Evolutionary conservation across 1,140 invertebrate species (phyloP), one percentile per base, ranked within the genome.

Genomic region (Drosophila subobscura): DNA sequence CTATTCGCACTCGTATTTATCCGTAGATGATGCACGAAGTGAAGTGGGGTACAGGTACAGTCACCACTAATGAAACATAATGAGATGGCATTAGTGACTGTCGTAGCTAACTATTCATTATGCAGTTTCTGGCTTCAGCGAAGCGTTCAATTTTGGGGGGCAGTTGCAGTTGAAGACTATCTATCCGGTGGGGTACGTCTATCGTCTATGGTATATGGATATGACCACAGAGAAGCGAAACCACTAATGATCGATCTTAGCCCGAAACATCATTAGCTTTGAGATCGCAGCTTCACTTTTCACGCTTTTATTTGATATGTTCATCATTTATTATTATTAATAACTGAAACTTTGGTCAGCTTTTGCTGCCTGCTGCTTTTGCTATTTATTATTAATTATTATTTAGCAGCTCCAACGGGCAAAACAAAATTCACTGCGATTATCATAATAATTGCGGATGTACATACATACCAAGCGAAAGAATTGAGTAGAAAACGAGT

Each of bases 291-390:
- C 57, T 71, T 81, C 51, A 88, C 78, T 88, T 86, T 88, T 88
- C 83, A 86, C 83, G 83, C 83, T 79, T 88, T 70, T 79, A 86
- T 86, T 88, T 88, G 83, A 86, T 88, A 79, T 66, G 85, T 76
- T 88, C 71, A 79, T 88, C 78, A 79, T 86, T 86, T 83, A 88
- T 86, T 86, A 75, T 78, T 78, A 76, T 83, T 76, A 79, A 88
- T 86, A 88, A 86, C 75, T 81, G 58, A 66, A 71, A 47, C 60
- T 71, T 47, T 46, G 55, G 42, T 55, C 49, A 41, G 53, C 60
- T 79, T 45, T 52, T 63, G 5, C 45, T 44, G 55, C 23, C 5
- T 25, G 20, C 6, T 23, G 27, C 29, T 14, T 41, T 55, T 12
- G 7, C 40, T 27, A 22, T 52, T 52, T 64, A 56, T 63, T 73